Conservation (phyloP, 2,797 vertebrate genomes). For the Morelia viridis region DNA sequence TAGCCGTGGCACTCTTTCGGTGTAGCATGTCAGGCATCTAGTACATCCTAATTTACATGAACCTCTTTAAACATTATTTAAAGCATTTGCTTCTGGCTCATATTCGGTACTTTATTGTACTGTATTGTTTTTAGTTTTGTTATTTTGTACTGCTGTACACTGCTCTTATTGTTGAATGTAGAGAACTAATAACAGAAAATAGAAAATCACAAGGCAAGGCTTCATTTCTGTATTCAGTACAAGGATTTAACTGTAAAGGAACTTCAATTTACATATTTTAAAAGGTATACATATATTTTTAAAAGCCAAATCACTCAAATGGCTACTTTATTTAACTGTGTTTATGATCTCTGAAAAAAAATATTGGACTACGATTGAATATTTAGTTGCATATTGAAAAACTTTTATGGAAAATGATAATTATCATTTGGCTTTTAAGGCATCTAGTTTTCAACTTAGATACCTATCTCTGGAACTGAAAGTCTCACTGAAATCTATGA, state of each 20-base stretch:
- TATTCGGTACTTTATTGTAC: not conserved
- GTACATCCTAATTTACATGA: not conserved
- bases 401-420: not conserved
- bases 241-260: too few species aligned
- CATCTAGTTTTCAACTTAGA: not conserved
- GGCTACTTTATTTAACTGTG: not conserved
- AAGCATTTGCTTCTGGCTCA: not conserved
- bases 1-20: not conserved
- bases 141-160: not conserved
- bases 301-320: not conserved
- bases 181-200: not conserved
- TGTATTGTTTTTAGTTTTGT: not conserved
- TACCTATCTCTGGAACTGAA: not conserved
- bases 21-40: not conserved
- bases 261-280: slow-evolving; percentile 9
- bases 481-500: not conserved
- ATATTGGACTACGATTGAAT: not conserved
- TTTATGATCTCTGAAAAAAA: not conserved
- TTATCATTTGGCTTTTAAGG: not conserved
- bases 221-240: not conserved
- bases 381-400: not conserved
- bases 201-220: not conserved
- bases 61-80: not conserved
- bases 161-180: not conserved
- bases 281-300: slow-evolving; percentile 1